phyloP scores from a whole-genome alignment of 1,140 invertebrate species.

The Matsumurasca onukii region DNA sequence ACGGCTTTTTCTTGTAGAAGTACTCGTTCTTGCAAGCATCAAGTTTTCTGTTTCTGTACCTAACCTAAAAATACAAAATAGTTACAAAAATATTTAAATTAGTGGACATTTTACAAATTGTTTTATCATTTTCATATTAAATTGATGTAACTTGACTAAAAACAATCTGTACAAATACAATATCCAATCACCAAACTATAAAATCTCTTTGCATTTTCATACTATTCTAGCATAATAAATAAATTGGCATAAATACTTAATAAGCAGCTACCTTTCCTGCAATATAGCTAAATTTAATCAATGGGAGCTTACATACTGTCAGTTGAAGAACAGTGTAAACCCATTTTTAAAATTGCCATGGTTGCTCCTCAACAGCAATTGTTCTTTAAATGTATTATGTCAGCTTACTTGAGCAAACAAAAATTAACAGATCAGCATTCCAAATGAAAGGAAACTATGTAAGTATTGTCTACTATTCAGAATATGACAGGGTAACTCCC shows the following conservation, averaged over 20 bases:
- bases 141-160: neutral
- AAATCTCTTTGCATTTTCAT: neutral
- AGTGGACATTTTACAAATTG: neutral
- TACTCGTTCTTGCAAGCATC: conserved; percentile 85
- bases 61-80: conserved; percentile 47
- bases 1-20: conserved; percentile 63
- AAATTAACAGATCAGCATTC: no score
- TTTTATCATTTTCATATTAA: neutral
- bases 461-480: no score
- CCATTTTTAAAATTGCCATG: no score
- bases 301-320: no score
- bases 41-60: conserved; percentile 81
- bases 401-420: no score
- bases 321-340: no score
- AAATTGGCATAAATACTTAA: neutral
- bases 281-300: no score
- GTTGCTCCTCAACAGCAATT: no score
- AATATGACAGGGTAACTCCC: no score
- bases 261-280: neutral
- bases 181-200: neutral
- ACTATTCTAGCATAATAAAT: neutral
- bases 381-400: no score
- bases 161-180: neutral
- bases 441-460: no score
- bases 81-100: neutral